Evolutionary conservation across 2,797 vertebrate species (phyloP), one percentile per base, ranked within the genome.

Genomic region (Halcyon chelicuti): DNA sequence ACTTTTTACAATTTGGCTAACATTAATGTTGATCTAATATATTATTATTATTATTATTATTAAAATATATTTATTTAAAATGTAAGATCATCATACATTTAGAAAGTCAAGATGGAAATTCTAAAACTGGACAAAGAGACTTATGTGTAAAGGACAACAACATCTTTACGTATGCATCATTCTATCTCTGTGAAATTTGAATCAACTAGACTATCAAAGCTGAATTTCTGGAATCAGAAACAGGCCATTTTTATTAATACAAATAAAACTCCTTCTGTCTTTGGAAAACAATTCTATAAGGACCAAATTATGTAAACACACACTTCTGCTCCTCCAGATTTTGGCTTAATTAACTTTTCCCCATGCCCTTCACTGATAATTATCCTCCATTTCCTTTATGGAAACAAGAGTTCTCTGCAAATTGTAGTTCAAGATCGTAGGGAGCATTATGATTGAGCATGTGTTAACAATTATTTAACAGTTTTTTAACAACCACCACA

Each of bases 281-380:
- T 90, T 90, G 67, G 58, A 89, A 97, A 94, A 94, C 33, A 88
- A 84, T 75, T 14, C 58, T 62, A 21, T 77, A 80, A 61, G 42
- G 63, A 85, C 22, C 44, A 92, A 86, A 37, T 31, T 92, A 40
- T 76, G 85, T 74, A 96, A 96, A 95, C 55, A 95, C 19, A 76
- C 52, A 82, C 55, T 94, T 92, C 72, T 92, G 46, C 60, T 83
- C 21, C 63, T 94, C 71, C 58, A 86, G 88, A 74, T 90, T 94
- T 92, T 82, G 39, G 14, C 29, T 97, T 84, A 91, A 94, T 92
- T 95, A 76, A 57, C 40, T 94, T 96, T 92, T 40, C 39, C 33
- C 42, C 37, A 21, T 83, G 68, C 66, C 85, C 17, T 57, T 94
- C 83, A 60, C 66, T 90, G 65, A 88, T 88, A 94, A 96, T 96